A percentile compares a stretch with the other conserved stretches of the same genome.
These are phyloP conservation scores for Peromyscus nudipes DNA, from an alignment of 2,797 vertebrate genomes.

Conservation along the genomic window DNA sequence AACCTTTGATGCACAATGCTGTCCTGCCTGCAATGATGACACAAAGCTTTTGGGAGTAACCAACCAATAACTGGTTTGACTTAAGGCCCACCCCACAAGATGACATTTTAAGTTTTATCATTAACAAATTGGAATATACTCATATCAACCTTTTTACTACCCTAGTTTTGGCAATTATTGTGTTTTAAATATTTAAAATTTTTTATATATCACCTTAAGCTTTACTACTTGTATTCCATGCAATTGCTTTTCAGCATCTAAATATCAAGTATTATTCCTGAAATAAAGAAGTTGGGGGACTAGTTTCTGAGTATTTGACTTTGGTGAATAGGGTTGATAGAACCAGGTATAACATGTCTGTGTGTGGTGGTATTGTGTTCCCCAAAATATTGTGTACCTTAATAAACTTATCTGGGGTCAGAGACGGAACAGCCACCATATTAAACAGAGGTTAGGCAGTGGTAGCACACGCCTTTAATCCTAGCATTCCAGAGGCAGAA, in stretches of 20 bases:
- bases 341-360: slow-evolving; percentile 23
- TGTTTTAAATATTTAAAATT: neutral
- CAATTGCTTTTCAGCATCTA: slow-evolving; percentile 34
- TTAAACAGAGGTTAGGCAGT: too few species aligned
- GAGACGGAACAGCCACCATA: too few species aligned
- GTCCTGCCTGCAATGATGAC: neutral
- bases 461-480: too few species aligned
- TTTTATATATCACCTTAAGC: neutral
- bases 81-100: too few species aligned
- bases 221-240: slow-evolving; percentile 27
- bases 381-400: too few species aligned
- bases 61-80: neutral
- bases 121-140: slow-evolving; percentile 17
- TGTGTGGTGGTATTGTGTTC: too few species aligned
- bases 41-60: neutral
- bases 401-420: too few species aligned
- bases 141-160: slow-evolving; percentile 21
- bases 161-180: neutral
- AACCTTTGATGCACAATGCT: too few species aligned
- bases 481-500: too few species aligned
- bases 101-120: neutral
- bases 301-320: neutral
- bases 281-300: neutral
- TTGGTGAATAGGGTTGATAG: neutral
- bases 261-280: neutral